Evolutionary conservation across 2,113 vertebrate genomes (phyloP).

Genomic region (Phalacrocorax brasilianus): DNA sequence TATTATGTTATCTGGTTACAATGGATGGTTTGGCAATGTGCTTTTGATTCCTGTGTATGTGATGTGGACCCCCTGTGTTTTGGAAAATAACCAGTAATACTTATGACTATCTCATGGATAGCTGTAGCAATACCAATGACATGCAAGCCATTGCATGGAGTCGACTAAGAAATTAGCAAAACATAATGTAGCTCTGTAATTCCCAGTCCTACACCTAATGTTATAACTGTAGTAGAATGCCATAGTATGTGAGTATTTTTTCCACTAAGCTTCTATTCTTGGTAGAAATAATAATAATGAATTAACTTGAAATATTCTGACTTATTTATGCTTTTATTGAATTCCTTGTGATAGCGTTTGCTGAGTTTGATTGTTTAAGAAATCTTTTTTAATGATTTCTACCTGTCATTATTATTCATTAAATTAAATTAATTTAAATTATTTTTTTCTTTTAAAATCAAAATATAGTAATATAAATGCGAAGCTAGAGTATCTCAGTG

Average conservation of each 20-base stretch:
- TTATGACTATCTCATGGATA: background rate
- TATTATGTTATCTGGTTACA: background rate
- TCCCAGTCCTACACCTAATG: background rate
- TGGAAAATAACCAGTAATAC: background rate
- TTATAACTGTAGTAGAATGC: background rate
- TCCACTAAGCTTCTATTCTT: background rate
- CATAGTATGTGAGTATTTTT: background rate
- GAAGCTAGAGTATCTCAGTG: background rate
- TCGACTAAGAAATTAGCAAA: background rate
- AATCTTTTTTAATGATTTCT: background rate
- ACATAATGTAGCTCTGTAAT: background rate
- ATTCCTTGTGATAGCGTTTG: background rate
- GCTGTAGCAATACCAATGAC: background rate
- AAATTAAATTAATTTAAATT: constrained; percentile 21
- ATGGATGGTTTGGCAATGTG: background rate
- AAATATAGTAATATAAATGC: background rate
- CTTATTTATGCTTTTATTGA: background rate
- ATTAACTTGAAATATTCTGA: background rate
- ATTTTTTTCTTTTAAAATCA: constrained; percentile 4
- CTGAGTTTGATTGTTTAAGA: background rate
- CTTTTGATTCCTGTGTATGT: background rate
- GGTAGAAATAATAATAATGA: background rate
- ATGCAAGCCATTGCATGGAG: background rate
- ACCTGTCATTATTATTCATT: constrained; percentile 10
- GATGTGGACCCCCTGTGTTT: background rate